phyloP scores from a whole-genome alignment of 2,888 invertebrate genomes.

The Pardosa pseudoannulata region DNA sequence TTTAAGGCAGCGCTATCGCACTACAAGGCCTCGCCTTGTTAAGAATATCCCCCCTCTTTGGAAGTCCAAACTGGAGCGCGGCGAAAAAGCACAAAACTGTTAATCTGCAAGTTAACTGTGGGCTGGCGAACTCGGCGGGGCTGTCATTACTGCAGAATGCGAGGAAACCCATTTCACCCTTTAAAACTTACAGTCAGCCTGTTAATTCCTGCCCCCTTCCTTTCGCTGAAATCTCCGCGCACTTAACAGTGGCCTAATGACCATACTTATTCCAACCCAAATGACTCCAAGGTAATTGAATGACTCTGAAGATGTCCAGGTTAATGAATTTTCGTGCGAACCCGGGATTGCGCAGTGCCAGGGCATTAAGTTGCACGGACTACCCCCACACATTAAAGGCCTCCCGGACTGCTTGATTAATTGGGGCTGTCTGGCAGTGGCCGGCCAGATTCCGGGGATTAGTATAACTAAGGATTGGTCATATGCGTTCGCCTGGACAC shows the following conservation, averaged over 20 bases:
- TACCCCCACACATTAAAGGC: not conserved
- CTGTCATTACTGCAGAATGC: slow-evolving; percentile 50
- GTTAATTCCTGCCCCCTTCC: slow-evolving; percentile 37
- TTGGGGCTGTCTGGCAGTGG: slow-evolving; percentile 46
- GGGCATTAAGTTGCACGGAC: slow-evolving; percentile 56
- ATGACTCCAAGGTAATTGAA: slow-evolving; percentile 70
- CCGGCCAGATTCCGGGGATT: slow-evolving; percentile 14
- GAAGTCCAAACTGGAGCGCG: slow-evolving; percentile 22
- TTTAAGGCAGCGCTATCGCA: not conserved
- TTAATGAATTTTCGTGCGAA: slow-evolving; percentile 56
- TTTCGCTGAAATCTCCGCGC: slow-evolving; percentile 59
- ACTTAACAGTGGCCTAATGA: slow-evolving; percentile 67
- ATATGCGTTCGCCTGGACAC: slow-evolving; percentile 10
- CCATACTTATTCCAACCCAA: slow-evolving; percentile 65
- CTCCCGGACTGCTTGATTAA: slow-evolving; percentile 46
- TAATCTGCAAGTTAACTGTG: slow-evolving; percentile 8
- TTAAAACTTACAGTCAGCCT: slow-evolving; percentile 35
- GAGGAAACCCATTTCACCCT: slow-evolving; percentile 40
- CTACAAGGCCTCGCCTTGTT: not conserved
- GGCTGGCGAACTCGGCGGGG: slow-evolving; percentile 26
- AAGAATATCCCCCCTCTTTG: not conserved
- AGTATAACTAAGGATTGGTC: not conserved
- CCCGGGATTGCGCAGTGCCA: slow-evolving; percentile 48
- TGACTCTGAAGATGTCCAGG: slow-evolving; percentile 64
- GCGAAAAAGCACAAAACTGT: slow-evolving; percentile 18